Percentiles rank a stretch among this genome's conserved stretches.
These are phyloP conservation scores for Sarcophaga peregrina DNA, from an alignment of 1,140 invertebrate genomes.

Conservation along the genomic window DNA sequence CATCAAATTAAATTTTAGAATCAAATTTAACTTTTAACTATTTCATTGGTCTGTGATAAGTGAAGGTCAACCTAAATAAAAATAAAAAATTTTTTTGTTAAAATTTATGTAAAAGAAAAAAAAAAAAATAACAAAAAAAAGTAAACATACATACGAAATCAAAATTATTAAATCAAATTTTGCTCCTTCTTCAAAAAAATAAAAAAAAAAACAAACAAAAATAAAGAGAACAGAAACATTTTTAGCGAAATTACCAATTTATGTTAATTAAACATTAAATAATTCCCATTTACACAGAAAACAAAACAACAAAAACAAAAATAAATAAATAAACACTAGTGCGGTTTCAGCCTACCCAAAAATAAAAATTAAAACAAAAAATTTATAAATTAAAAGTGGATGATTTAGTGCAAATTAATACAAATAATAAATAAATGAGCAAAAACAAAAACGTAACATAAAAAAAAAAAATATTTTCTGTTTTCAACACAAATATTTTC, in stretches of 20 bases:
- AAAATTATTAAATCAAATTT: conserved; percentile 31
- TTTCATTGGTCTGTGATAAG: conserved; percentile 66
- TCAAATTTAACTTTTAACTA: conserved; percentile 9
- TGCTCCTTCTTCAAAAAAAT: not conserved
- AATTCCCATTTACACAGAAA: not conserved
- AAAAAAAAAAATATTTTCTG: not conserved
- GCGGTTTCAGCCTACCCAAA: conserved; percentile 54
- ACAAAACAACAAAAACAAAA: no score
- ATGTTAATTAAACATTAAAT: not conserved
- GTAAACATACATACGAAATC: not conserved
- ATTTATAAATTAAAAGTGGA: conserved; percentile 33
- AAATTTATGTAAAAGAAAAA: no score
- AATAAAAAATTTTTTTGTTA: not conserved
- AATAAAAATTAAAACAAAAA: conserved; percentile 44
- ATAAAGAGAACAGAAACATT: not conserved
- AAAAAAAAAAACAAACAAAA: not conserved
- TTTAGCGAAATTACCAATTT: not conserved
- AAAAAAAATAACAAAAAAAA: not conserved
- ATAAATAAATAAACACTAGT: conserved; percentile 46
- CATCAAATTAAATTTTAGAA: not conserved
- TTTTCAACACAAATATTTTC: conserved; percentile 3
- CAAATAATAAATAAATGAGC: not conserved
- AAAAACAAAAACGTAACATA: not conserved
- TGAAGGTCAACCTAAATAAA: conserved; percentile 56
- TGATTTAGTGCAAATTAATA: not conserved